Base-by-base conservation (phyloP, 2,888 invertebrate species). In the Nineta flava region DNA sequence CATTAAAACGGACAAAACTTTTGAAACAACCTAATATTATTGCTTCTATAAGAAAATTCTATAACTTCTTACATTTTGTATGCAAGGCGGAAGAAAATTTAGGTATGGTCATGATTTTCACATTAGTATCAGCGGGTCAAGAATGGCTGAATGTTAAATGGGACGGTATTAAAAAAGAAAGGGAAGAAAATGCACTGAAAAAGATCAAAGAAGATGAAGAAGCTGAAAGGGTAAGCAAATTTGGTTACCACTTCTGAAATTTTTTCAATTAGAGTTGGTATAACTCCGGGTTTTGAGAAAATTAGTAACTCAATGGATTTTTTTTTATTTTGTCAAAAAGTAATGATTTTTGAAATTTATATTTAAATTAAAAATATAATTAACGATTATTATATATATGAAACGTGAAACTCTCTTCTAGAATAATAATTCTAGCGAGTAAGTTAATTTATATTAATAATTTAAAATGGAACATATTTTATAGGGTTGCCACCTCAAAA, bases 41-140 rank as follows among this genome's bases (percentile, higher is more conserved):
- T 54, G 12, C 21, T 49, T 26, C 32, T 48, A 32, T 47, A 15
- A 35, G 5, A 16, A 42, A 7, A 32, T 48, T 21, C 45, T 17
- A 10, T 21, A 44, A 16, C 9, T 19, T 3, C 21, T 26, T 19
- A 45, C 12, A 9, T 13, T 5, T 45, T 45, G 4, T 21, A 15
- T 47, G 6, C 12, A 59, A 81, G 81, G 87, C 84, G 50, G 73
- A 82, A 54, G 91, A 92, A 62, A 95, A 93, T 69, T 62, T 96
- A 48, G 97, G 97, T 2, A 95, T 92, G 87, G 96, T 92, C 35
- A 95, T 97, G 94, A 80, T 96, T 41, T 97, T 96, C 65, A 93
- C 93, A 19, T 67, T 97, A 58, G 94, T 96, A 9, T 91, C 93
- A 38, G 82, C 87, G 17, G 87, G 91, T 3, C 90, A 93, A 62